Evolutionary conservation across 2,113 vertebrate species (phyloP).

Genomic region (Gopherus evgoodei): DNA sequence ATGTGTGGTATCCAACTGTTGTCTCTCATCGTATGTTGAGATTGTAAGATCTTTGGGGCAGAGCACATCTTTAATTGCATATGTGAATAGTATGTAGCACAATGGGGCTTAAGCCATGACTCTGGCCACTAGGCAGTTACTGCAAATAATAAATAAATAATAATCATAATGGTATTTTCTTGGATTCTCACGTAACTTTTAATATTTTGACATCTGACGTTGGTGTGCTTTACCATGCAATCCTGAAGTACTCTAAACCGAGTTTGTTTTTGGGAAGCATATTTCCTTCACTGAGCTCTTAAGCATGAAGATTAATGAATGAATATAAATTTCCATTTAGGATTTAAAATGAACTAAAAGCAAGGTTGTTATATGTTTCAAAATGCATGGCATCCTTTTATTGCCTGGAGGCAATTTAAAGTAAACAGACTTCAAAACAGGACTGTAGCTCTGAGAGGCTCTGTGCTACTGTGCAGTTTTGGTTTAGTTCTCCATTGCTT

Average conservation of each 20-base stretch:
- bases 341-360: background rate
- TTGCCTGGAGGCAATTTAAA: background rate
- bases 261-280: background rate
- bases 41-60: background rate
- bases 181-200: background rate
- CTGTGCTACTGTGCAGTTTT: background rate
- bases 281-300: background rate
- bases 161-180: background rate
- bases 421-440: constrained; percentile 50
- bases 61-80: background rate
- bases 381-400: background rate
- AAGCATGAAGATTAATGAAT: background rate
- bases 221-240: background rate
- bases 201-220: background rate
- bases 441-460: background rate
- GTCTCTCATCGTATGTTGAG: background rate
- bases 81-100: background rate
- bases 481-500: background rate
- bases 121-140: background rate
- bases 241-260: background rate
- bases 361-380: background rate
- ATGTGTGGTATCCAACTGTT: background rate
- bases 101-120: background rate
- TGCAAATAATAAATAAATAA: background rate
- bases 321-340: background rate